Conservation (phyloP, 2,888 invertebrate genomes). For the Platycheirus albimanus region DNA sequence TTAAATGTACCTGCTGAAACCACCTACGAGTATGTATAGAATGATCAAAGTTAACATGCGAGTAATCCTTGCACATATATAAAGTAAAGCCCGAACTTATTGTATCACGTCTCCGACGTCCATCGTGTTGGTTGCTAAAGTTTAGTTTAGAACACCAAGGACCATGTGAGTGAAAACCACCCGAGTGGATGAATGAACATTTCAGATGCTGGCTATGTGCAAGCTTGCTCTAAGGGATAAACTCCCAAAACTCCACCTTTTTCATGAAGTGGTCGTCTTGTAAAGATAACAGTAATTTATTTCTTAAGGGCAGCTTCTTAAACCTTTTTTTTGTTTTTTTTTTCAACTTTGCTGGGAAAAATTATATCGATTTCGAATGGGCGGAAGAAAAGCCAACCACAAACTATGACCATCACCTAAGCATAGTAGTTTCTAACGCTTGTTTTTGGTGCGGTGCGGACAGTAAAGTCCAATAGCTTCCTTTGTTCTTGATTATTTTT, state of each 20-base stretch:
- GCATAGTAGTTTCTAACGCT: slow-evolving; percentile 33
- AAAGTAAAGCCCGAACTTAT: no score
- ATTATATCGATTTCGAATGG: slow-evolving; percentile 57
- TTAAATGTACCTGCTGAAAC: no score
- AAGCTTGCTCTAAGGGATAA: no score
- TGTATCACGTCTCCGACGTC: no score
- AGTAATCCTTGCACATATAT: no score
- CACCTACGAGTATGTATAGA: no score
- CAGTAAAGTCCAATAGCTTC: slow-evolving; percentile 25
- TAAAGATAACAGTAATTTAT: slow-evolving; percentile 46
- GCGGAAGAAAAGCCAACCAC: slow-evolving; percentile 18
- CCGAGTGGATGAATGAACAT: slow-evolving; percentile 40
- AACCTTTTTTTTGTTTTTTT: slow-evolving; percentile 18
- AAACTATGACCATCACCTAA: no score
- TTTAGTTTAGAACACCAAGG: slow-evolving; percentile 2
- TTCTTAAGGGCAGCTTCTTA: slow-evolving; percentile 21
- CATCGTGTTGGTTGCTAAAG: neutral
- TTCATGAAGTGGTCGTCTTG: slow-evolving; percentile 1
- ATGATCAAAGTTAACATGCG: no score
- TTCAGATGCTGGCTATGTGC: no score
- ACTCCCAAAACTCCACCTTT: neutral
- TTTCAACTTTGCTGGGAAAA: neutral
- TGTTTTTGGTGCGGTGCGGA: slow-evolving; percentile 35
- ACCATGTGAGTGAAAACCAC: slow-evolving; percentile 18
- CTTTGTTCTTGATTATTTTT: slow-evolving; percentile 5